phyloP scores from a whole-genome alignment of 1,140 invertebrate genomes.

The Amyelois transitella region DNA sequence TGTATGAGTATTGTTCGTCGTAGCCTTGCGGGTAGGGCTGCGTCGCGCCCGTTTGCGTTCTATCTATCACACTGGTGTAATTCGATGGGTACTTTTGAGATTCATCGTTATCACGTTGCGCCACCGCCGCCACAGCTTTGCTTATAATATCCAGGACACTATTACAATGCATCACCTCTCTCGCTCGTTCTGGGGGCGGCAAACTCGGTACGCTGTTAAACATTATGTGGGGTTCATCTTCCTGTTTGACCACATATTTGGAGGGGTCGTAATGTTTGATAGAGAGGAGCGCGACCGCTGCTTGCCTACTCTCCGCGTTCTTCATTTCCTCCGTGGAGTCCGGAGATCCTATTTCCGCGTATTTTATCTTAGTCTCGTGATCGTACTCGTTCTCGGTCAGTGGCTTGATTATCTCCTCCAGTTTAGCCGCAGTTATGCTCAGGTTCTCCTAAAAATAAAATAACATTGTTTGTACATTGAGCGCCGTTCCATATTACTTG shows the following conservation, averaged over 20 bases:
- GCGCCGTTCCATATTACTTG: constrained; percentile 36
- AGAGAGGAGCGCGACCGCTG: constrained; percentile 68
- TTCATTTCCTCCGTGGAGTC: constrained; percentile 74
- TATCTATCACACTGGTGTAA: constrained; percentile 52
- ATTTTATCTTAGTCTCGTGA: constrained; percentile 49
- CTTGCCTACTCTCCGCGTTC: constrained; percentile 69
- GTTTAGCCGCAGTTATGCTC: constrained; percentile 61
- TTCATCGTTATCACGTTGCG: constrained; percentile 68
- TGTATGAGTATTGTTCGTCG: constrained; percentile 50
- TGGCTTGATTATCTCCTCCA: constrained; percentile 71
- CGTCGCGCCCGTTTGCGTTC: constrained; percentile 27
- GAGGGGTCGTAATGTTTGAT: constrained; percentile 72
- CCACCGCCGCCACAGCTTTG: constrained; percentile 65
- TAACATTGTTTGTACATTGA: constrained; percentile 37
- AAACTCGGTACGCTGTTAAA: constrained; percentile 68
- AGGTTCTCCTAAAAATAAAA: constrained; percentile 69
- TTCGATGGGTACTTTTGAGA: constrained; percentile 54
- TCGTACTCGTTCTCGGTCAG: constrained; percentile 55
- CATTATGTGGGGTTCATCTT: constrained; percentile 66
- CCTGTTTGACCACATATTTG: constrained; percentile 63
- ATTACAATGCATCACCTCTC: constrained; percentile 71
- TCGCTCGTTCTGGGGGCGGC: constrained; percentile 59
- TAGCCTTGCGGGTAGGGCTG: constrained; percentile 49
- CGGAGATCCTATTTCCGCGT: constrained; percentile 62
- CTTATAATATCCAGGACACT: constrained; percentile 72